Evolutionary conservation across 2,888 invertebrate genomes (phyloP).

Genomic region (Oconnorella tubifera): DNA sequence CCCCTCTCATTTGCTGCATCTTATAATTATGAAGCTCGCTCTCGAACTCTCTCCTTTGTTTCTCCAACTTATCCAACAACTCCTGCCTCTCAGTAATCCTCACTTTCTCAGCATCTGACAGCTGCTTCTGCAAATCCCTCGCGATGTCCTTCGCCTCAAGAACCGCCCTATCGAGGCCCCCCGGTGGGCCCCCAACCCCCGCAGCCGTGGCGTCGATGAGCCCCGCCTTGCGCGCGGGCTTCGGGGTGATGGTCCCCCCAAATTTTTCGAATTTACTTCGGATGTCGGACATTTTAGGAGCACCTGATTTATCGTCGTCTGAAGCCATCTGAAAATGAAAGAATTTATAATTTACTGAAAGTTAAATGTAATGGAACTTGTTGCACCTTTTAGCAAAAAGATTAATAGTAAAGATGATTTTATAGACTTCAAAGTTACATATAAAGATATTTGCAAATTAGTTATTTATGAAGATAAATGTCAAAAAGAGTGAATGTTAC

Average conservation of each 20-base stretch:
- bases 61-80: slow-evolving; percentile 12
- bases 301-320: slow-evolving; percentile 9
- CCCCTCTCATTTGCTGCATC: too few species aligned
- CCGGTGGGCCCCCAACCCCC: background rate
- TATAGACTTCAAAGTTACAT: too few species aligned
- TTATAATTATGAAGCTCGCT: slow-evolving; percentile 3
- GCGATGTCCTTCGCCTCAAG: slow-evolving; percentile 18
- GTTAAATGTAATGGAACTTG: background rate
- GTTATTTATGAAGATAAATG: too few species aligned
- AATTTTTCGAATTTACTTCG: slow-evolving; percentile 24
- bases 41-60: slow-evolving; percentile 4
- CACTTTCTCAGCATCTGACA: slow-evolving; percentile 15
- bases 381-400: too few species aligned
- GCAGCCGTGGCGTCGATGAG: background rate
- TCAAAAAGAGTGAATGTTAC: too few species aligned
- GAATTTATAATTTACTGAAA: background rate
- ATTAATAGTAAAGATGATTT: too few species aligned
- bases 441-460: too few species aligned
- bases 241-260: slow-evolving; percentile 1
- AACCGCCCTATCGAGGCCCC: slow-evolving; percentile 14
- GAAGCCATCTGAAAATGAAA: background rate
- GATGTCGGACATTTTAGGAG: slow-evolving; percentile 24
- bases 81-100: slow-evolving; percentile 20
- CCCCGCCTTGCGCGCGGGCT: background rate
- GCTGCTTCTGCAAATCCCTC: slow-evolving; percentile 23